Percentiles rank a stretch among this genome's conserved stretches.
Conservation (phyloP, 2,113 vertebrate species). For the Heterotilapia buettikoferi region DNA sequence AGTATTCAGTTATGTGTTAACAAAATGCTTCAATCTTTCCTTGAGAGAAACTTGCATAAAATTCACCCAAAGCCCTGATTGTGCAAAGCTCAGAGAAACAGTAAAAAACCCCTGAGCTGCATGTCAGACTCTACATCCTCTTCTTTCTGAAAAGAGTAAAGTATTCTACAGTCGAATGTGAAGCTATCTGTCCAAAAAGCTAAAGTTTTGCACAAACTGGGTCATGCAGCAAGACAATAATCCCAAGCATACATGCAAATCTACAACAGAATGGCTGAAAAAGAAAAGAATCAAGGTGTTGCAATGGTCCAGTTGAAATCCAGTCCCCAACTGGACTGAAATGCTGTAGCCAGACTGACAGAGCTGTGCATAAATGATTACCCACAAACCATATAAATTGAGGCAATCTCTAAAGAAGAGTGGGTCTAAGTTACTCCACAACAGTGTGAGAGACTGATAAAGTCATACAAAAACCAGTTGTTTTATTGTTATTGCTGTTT, state of each 20-base stretch:
- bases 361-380: neutral
- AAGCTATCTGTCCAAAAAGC: neutral
- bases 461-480: neutral
- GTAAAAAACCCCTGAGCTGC: accelerated
- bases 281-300: neutral
- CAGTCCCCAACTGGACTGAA: accelerated
- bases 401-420: neutral
- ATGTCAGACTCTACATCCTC: neutral
- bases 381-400: neutral
- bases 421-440: neutral
- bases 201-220: neutral
- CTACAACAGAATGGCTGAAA: neutral
- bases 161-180: neutral
- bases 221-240: neutral
- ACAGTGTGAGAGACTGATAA: neutral
- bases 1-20: neutral
- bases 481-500: neutral
- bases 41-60: accelerated
- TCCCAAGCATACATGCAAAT: neutral
- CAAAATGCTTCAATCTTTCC: neutral
- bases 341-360: neutral
- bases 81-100: neutral
- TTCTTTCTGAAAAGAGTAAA: neutral
- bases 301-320: accelerated
- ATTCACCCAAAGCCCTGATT: neutral